Conservation (phyloP, 2,113 vertebrate species). For the Piprites chloris region DNA sequence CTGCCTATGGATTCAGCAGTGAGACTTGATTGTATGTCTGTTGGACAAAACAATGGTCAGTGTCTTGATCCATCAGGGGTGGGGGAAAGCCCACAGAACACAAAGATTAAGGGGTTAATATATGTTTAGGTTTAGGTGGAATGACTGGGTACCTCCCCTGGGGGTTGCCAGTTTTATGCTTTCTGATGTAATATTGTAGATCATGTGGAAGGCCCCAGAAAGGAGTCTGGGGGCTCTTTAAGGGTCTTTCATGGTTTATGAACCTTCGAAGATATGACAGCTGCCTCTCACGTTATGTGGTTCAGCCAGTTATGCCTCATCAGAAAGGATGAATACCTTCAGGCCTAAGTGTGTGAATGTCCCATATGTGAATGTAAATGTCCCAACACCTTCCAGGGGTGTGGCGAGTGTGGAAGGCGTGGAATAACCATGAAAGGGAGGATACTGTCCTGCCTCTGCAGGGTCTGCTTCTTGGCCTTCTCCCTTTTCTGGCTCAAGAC, state of each 20-base stretch:
- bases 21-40: neutral
- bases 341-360: fast-evolving
- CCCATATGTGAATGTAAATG: neutral
- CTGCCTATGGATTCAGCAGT: neutral
- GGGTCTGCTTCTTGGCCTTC: neutral
- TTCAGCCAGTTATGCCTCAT: neutral
- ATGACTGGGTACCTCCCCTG: neutral
- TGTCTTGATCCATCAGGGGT: neutral
- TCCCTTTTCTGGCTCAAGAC: neutral
- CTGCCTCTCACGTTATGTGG: neutral
- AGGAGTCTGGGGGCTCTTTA: neutral
- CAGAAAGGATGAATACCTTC: neutral
- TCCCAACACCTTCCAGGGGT: neutral
- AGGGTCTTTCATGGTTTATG: neutral
- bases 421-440: neutral
- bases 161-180: neutral
- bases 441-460: neutral
- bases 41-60: neutral
- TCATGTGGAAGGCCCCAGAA: neutral
- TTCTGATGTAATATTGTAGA: neutral
- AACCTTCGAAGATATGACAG: neutral
- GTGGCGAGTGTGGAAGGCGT: no score
- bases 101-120: neutral
- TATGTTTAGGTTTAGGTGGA: neutral
- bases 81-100: neutral